Base-by-base conservation (phyloP, 2,797 vertebrate species). In the Characodon lateralis region DNA sequence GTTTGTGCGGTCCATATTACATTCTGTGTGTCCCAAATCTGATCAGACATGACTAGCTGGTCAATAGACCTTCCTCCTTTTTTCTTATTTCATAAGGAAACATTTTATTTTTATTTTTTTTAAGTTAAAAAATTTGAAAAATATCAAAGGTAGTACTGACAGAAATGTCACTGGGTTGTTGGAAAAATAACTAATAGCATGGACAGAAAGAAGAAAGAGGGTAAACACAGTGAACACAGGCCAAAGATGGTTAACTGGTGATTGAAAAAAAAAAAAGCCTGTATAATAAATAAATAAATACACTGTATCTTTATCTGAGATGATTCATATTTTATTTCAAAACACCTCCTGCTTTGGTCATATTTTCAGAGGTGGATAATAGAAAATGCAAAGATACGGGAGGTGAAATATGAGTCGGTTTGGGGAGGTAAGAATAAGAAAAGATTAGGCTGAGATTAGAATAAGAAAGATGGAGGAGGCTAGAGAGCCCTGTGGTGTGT, bases 391-490 rank as follows among this genome's bases (percentile, higher is more conserved):
- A 94, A 94, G 94, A 95, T 93, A 94, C 74, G 89, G 89, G 43
- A 58, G 74, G 92, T 95, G 94, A 95, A 95, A 95, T 95, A 95
- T 94, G 95, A 94, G 91, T 85, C 79, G 83, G 93, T 94, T 94
- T 92, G 89, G 88, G 93, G 88, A 92, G 91, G 92, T 93, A 92
- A 93, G 92, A 94, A 93, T 93, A 91, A 92, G 91, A 91, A 93
- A 93, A 95, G 94, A 95, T 94, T 92, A 94, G 92, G 70, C 87
- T 88, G 88, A 94, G 94, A 95, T 95, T 95, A 95, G 90, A 95
- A 93, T 93, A 93, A 93, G 91, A 94, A 91, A 93, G 92, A 94
- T 93, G 92, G 86, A 92, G 92, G 90, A 90, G 88, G 88, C 83
- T 86, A 88, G 83, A 86, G 87, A 91, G 88, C 87, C 82, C 81